Percentiles rank a stretch among this genome's conserved stretches.
These are phyloP conservation scores for Brenthis daphne DNA, from an alignment of 2,888 invertebrate species.

Conservation along the genomic window DNA sequence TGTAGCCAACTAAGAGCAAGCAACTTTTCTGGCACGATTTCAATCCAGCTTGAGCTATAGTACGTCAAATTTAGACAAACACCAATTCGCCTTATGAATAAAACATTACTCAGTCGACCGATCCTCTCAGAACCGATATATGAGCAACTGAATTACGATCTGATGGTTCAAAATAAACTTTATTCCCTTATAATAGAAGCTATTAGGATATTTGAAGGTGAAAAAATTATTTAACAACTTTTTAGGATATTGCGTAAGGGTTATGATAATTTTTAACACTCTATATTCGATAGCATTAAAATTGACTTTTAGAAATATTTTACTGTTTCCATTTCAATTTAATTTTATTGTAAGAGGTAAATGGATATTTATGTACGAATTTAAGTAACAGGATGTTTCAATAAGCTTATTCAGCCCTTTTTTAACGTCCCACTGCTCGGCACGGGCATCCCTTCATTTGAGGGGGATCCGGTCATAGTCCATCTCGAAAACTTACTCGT, in stretches of 20 bases:
- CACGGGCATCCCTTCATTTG: too few relatives aligned
- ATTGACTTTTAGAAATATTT: slow-evolving; percentile 5
- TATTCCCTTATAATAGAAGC: slow-evolving; percentile 16
- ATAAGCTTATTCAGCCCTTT: slow-evolving; percentile 3
- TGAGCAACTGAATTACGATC: slow-evolving; percentile 19
- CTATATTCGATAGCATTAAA: slow-evolving; percentile 16
- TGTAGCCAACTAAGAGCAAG: slow-evolving; percentile 35
- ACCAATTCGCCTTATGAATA: slow-evolving; percentile 69
- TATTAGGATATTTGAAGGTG: slow-evolving; percentile 5
- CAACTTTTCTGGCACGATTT: slow-evolving; percentile 45
- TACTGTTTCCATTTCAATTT: slow-evolving; percentile 2
- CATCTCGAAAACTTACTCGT: too few relatives aligned
- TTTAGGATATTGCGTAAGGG: slow-evolving; percentile 21
- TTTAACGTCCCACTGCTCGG: neutral
- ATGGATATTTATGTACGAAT: neutral
- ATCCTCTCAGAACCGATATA: slow-evolving; percentile 33
- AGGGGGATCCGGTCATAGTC: too few relatives aligned
- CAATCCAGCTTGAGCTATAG: slow-evolving; percentile 40
- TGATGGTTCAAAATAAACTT: slow-evolving; percentile 11
- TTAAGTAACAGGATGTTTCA: neutral
- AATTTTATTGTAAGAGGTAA: slow-evolving; percentile 4
- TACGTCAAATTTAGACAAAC: slow-evolving; percentile 75
- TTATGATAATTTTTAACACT: slow-evolving; percentile 25
- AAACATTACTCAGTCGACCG: slow-evolving; percentile 54
- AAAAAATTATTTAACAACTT: slow-evolving; percentile 17